Conservation (phyloP, 1,140 invertebrate genomes). For the Drosophila lacertosa region DNA sequence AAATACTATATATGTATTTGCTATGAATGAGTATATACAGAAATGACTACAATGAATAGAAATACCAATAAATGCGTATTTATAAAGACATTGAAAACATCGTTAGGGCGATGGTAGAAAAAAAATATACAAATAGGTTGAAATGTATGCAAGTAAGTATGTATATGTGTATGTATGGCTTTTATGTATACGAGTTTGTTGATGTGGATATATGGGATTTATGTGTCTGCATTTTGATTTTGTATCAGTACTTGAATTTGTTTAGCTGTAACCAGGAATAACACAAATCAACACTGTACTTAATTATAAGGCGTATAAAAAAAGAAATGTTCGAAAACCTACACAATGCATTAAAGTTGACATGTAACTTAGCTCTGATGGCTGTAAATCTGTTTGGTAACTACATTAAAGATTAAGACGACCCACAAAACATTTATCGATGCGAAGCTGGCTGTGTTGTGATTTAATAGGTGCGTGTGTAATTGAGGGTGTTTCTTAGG, state of each 20-base stretch:
- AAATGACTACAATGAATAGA: constrained; percentile 15
- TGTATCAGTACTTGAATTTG: constrained; percentile 45
- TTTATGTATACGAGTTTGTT: neutral
- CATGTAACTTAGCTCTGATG: constrained; percentile 1
- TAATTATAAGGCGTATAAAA: constrained; percentile 66
- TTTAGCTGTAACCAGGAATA: constrained; percentile 40
- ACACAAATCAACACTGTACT: constrained; percentile 58
- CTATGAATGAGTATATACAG: constrained; percentile 3
- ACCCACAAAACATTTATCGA: constrained; percentile 1
- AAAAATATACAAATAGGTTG: too few relatives aligned
- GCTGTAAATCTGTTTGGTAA: neutral
- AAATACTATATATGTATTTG: constrained; percentile 12
- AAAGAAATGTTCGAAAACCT: constrained; percentile 76
- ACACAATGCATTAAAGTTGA: constrained; percentile 11
- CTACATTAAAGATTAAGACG: neutral
- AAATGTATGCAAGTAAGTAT: too few relatives aligned
- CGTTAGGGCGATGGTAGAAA: neutral
- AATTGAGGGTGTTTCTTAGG: constrained; percentile 15
- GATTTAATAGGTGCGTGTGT: constrained; percentile 6
- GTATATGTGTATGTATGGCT: constrained; percentile 3
- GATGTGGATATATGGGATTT: constrained; percentile 20
- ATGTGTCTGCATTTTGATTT: constrained; percentile 24
- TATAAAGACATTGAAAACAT: constrained; percentile 2
- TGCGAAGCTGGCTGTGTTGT: neutral
- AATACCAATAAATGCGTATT: constrained; percentile 7